Evolutionary conservation across 2,888 invertebrate genomes (phyloP).

Genomic region (Zaprionus obscuricornis): DNA sequence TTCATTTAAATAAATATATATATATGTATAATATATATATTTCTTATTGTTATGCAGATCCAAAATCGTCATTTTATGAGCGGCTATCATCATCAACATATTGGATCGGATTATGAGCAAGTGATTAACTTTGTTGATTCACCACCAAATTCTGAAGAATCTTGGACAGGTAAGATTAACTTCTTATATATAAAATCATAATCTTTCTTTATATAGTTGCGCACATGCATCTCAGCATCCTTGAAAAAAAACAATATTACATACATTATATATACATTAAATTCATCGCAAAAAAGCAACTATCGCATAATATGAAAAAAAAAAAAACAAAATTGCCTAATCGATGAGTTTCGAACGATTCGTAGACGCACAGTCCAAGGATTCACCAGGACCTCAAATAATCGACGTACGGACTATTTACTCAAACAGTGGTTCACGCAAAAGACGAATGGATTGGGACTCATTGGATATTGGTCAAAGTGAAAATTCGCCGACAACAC

Average conservation of each 20-base stretch:
- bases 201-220: too few species aligned
- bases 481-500: constrained; percentile 77
- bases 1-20: neutral
- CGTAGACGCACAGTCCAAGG: constrained; percentile 79
- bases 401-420: constrained; percentile 83
- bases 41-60: constrained; percentile 43
- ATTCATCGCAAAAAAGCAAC: constrained; percentile 23
- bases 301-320: constrained; percentile 26
- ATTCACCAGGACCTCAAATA: constrained; percentile 81
- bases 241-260: too few species aligned
- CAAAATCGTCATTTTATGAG: constrained; percentile 78
- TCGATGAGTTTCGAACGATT: constrained; percentile 21
- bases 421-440: constrained; percentile 80
- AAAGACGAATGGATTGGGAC: constrained; percentile 84
- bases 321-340: constrained; percentile 37
- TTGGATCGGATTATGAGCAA: constrained; percentile 82
- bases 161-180: constrained; percentile 81
- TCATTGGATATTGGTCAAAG: constrained; percentile 82
- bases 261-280: too few species aligned
- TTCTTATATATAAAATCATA: too few species aligned
- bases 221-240: neutral
- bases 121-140: constrained; percentile 84
- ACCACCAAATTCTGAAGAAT: constrained; percentile 83
- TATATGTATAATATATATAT: neutral
- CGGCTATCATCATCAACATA: constrained; percentile 80